A percentile compares a stretch with the other conserved stretches of the same genome.
Evolutionary conservation across 35 echinoderm and acorn worm species (phyloP).

Genomic region (Ptychodera flava): DNA sequence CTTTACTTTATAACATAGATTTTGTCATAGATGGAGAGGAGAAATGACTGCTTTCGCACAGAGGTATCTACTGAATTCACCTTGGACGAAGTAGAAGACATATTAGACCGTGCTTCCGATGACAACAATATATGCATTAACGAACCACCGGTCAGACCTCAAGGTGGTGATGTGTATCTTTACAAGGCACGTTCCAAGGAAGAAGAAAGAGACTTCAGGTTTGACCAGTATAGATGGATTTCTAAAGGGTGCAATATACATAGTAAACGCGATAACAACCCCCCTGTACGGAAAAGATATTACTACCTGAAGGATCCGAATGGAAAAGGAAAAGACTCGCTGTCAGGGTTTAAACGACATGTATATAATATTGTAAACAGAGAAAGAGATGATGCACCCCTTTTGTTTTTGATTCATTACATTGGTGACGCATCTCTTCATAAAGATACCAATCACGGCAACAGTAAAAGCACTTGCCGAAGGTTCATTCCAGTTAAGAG

Average conservation of each 20-base stretch:
- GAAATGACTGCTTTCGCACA: too few relatives aligned
- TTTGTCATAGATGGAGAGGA: too few relatives aligned
- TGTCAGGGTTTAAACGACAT: background rate
- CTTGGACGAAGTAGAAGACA: background rate
- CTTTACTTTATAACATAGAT: too few relatives aligned
- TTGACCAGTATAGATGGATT: constrained; percentile 30
- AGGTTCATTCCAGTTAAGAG: background rate
- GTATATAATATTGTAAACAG: background rate
- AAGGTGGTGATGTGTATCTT: background rate
- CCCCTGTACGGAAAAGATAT: background rate
- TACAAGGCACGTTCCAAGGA: background rate
- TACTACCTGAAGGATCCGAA: background rate
- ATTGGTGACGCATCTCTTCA: background rate
- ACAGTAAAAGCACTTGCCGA: background rate
- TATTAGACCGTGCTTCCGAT: background rate
- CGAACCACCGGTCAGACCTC: background rate
- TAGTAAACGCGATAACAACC: background rate
- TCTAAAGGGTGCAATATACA: constrained; percentile 12
- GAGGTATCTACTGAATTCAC: too few relatives aligned
- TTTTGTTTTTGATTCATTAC: background rate
- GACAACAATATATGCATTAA: background rate
- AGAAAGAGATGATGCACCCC: background rate
- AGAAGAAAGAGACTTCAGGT: constrained; percentile 27
- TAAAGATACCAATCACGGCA: background rate
- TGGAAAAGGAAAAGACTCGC: background rate